Evolutionary conservation across 2,888 invertebrate species (phyloP).

Genomic region (Pseudococcus longispinus): DNA sequence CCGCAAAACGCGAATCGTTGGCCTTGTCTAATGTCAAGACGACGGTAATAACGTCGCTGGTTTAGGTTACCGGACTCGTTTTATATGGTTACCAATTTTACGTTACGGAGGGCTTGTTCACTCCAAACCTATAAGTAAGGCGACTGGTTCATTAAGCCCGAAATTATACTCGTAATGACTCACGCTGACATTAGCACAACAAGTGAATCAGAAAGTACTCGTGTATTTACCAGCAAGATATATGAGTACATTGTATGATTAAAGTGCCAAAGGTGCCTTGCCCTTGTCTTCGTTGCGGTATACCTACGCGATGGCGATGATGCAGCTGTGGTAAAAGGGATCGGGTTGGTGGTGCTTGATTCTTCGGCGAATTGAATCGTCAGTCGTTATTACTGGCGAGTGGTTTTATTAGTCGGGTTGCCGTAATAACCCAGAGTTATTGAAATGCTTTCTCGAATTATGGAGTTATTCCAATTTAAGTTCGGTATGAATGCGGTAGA

Average conservation of each 20-base stretch:
- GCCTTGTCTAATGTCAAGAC: slow-evolving; percentile 18
- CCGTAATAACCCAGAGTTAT: not conserved
- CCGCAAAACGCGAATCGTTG: not conserved
- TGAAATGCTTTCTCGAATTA: not conserved
- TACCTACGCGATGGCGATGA: too few species aligned
- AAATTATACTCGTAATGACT: not conserved
- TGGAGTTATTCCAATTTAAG: not conserved
- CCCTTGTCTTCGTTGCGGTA: too few species aligned
- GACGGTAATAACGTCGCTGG: not conserved
- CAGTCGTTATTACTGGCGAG: not conserved
- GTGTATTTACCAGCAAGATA: not conserved
- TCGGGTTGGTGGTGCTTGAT: too few species aligned
- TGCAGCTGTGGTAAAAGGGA: too few species aligned
- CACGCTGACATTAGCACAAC: not conserved
- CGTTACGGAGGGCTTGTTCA: not conserved
- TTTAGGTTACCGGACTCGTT: slow-evolving; percentile 9
- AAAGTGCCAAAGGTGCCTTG: too few species aligned
- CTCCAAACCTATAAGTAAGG: not conserved
- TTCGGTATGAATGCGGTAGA: not conserved
- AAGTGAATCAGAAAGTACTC: not conserved
- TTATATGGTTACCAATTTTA: not conserved
- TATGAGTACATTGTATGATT: not conserved
- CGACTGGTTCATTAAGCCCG: not conserved
- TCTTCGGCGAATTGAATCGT: not conserved
- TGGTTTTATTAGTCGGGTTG: not conserved